Evolutionary conservation across 1,140 invertebrate species (phyloP).

Genomic region (Sinella curviseta): DNA sequence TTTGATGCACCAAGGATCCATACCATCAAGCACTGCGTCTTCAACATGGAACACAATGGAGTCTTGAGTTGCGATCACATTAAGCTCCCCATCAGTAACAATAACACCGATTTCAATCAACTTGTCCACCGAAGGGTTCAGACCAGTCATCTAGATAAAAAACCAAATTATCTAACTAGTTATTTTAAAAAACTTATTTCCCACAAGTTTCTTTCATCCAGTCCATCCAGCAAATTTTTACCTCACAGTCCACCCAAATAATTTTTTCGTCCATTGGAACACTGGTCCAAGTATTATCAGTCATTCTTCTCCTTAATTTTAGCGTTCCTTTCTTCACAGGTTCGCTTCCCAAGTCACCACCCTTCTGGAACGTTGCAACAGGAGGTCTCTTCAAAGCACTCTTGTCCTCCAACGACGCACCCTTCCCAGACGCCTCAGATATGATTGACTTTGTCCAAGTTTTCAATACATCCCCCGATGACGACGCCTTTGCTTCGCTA

Average conservation of each 20-base stretch:
- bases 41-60: constrained; percentile 80
- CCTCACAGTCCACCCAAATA: constrained; percentile 46
- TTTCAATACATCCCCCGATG: background rate
- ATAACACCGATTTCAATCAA: constrained; percentile 87
- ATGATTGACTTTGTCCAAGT: background rate
- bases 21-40: constrained; percentile 69
- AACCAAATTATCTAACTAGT: too few species aligned
- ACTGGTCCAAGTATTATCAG: background rate
- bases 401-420: background rate
- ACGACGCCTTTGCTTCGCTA: background rate
- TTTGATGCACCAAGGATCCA: constrained; percentile 79
- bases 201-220: too few species aligned
- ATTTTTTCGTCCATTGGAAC: constrained; percentile 31
- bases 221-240: too few species aligned
- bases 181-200: too few species aligned
- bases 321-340: background rate
- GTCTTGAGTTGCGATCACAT: constrained; percentile 74
- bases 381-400: background rate
- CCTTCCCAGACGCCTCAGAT: background rate
- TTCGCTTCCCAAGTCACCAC: background rate
- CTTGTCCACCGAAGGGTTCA: too few species aligned
- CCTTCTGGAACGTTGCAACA: background rate
- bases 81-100: constrained; percentile 78
- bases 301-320: background rate
- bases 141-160: constrained; percentile 77